Base-by-base conservation (phyloP, 2,113 vertebrate genomes). In the Psophia crepitans region DNA sequence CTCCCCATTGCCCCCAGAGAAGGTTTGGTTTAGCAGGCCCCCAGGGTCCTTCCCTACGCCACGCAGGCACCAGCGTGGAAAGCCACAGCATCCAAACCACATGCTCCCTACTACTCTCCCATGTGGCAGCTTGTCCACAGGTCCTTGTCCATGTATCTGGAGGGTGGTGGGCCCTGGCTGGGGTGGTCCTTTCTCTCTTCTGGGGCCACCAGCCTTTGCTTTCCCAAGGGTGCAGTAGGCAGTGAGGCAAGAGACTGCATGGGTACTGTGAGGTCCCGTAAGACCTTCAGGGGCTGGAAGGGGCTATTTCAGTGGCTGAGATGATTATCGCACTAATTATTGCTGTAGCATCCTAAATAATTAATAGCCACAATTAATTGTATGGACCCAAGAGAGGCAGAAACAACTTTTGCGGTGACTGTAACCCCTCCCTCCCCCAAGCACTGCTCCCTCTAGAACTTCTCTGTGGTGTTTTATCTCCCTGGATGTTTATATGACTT, bases 351-450 rank as follows among this genome's bases (percentile, higher is more conserved):
- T 68, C 74, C 70, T 95, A 65, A 91, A 92, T 83, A 94, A 92
- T 95, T 87, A 78, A 89, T 76, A 73, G 35, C 58, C 8, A 14
- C 87, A 92, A 95, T 92, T 91, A 92, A 92, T 89, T 73, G 51
- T 66, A 35, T 14, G 32, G 74, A 54, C 83, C 58, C 80, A 75
- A 76, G 89, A 85, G 92, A 87, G 63, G 63, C 66, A 87, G 94
- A 87, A 92, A 61, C 44, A 61, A 60, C 61, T 87, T 92, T 32
- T 56, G 56, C 6, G 12, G 61, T 73, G 53, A 57, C 77, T 57
- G 44, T 84, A 82, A 92, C 57, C 58, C 41, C 37, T 82, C 57
- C 23, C 9, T 88, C 35, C 71, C 63, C 46, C 0, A 0, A 77
- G 75, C 49, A 21, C 32, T 84, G 71, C 70, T 86, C 58, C 37